These are phyloP conservation scores for Sciurus carolinensis DNA, from an alignment of 2,797 vertebrate species.

Conservation along the genomic window DNA sequence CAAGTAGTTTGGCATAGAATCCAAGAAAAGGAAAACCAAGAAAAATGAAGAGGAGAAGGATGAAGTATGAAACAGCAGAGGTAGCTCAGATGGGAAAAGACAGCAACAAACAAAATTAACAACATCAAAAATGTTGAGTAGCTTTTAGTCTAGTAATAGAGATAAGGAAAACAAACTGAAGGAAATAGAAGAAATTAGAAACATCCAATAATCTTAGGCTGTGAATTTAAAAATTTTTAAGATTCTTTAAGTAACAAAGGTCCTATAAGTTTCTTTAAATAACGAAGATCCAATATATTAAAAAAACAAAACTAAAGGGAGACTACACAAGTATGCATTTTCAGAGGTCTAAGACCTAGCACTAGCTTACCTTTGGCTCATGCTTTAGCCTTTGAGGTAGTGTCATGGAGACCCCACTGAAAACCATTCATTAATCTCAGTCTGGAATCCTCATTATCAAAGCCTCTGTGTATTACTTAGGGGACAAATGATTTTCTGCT, in stretches of 20 bases:
- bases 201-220: background rate
- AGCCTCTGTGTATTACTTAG: background rate
- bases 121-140: background rate
- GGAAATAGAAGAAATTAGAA: background rate
- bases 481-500: background rate
- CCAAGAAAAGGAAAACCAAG: background rate
- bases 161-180: background rate
- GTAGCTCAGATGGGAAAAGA: background rate
- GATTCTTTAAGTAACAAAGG: too few relatives aligned
- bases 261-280: background rate
- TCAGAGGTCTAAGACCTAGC: background rate
- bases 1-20: background rate
- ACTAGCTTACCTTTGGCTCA: background rate
- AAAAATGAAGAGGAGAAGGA: background rate
- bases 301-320: background rate
- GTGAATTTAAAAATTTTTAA: conserved; percentile 12
- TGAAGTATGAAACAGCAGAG: background rate
- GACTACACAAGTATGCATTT: background rate
- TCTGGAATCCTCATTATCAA: conserved; percentile 3
- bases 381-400: background rate
- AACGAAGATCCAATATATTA: background rate
- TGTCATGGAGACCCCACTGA: background rate
- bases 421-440: background rate
- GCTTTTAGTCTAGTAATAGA: background rate
- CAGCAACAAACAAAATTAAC: background rate